Percentiles rank a stretch among this genome's conserved stretches.
Evolutionary conservation across 2,888 invertebrate species (phyloP).

Genomic region (Archips crataeganus): DNA sequence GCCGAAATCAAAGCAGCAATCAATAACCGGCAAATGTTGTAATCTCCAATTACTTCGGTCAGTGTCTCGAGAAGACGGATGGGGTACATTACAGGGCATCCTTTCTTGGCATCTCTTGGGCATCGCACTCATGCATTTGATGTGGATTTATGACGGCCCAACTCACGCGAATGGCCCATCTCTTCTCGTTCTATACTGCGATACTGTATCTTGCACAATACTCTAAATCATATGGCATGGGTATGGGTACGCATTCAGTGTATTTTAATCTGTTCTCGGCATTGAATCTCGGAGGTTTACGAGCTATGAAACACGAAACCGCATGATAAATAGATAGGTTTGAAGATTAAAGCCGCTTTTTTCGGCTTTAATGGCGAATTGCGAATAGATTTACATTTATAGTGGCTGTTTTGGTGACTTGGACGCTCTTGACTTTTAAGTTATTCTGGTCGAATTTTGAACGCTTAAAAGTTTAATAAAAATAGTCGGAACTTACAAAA

Average conservation of each 20-base stretch:
- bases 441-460: not conserved
- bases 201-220: constrained; percentile 36
- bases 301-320: constrained; percentile 41
- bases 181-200: constrained; percentile 46
- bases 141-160: constrained; percentile 47
- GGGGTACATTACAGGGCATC: constrained; percentile 56
- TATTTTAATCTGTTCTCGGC: constrained; percentile 45
- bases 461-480: not conserved
- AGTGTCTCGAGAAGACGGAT: constrained; percentile 64
- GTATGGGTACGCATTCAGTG: constrained; percentile 35
- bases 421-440: constrained; percentile 5
- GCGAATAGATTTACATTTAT: constrained; percentile 31
- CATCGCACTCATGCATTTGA: constrained; percentile 41
- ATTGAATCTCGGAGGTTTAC: constrained; percentile 38
- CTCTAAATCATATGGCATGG: constrained; percentile 44
- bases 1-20: constrained; percentile 36
- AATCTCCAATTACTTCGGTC: constrained; percentile 59
- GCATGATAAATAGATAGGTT: constrained; percentile 41
- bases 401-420: constrained; percentile 10
- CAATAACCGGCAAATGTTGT: constrained; percentile 52
- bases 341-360: constrained; percentile 24
- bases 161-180: constrained; percentile 51
- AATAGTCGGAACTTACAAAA: not conserved
- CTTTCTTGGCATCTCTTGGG: constrained; percentile 46
- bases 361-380: constrained; percentile 18